A percentile compares a stretch with the other conserved stretches of the same genome.
These are phyloP conservation scores for Anthonomus grandis DNA, from an alignment of 1,140 invertebrate species.

Conservation along the genomic window DNA sequence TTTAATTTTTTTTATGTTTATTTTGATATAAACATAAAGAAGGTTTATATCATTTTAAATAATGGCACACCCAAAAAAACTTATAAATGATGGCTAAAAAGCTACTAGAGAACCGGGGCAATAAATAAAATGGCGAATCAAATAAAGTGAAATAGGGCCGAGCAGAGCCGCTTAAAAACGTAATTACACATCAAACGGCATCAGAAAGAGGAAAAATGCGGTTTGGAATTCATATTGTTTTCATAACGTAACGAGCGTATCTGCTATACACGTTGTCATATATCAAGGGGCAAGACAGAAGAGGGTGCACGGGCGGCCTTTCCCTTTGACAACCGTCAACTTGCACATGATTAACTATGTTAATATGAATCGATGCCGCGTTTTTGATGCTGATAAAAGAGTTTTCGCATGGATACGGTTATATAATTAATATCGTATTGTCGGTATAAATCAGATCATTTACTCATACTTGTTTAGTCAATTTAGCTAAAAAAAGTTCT, in stretches of 20 bases:
- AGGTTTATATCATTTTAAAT: too few species aligned
- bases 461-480: too few species aligned
- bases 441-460: too few species aligned
- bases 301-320: constrained; percentile 21
- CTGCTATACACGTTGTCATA: constrained; percentile 43
- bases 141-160: constrained; percentile 42
- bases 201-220: constrained; percentile 45
- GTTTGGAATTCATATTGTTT: constrained; percentile 49
- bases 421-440: too few species aligned
- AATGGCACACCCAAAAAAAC: too few species aligned
- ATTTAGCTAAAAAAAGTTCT: too few species aligned
- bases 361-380: constrained; percentile 46
- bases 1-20: too few species aligned
- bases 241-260: constrained; percentile 44
- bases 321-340: constrained; percentile 26
- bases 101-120: too few species aligned
- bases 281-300: constrained; percentile 39
- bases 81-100: too few species aligned
- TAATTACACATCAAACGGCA: constrained; percentile 49
- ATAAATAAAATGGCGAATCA: constrained; percentile 46
- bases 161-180: constrained; percentile 42
- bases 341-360: constrained; percentile 44
- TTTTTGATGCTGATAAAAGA: too few species aligned
- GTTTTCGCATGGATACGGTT: too few species aligned
- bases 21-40: too few species aligned